A percentile compares a stretch with the other conserved stretches of the same genome.
These are phyloP conservation scores for Plectrocnemia conspersa DNA, from an alignment of 1,140 invertebrate genomes.

Conservation along the genomic window DNA sequence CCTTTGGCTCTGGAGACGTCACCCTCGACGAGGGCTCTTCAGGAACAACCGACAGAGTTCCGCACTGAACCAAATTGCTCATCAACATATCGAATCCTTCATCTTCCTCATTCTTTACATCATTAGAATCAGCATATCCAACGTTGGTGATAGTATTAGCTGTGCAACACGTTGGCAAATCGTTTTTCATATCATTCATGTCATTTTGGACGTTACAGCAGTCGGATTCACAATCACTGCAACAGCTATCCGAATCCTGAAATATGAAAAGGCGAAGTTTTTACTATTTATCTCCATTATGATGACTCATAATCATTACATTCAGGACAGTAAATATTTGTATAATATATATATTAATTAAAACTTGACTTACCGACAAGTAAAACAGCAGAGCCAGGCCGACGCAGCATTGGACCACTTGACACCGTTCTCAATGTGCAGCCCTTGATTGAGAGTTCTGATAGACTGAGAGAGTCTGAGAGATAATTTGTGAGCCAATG, in stretches of 20 bases:
- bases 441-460: neutral
- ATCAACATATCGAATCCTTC: conserved; percentile 8
- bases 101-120: neutral
- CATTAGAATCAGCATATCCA: too few species aligned
- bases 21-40: conserved; percentile 18
- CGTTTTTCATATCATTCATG: conserved; percentile 18
- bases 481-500: conserved; percentile 3
- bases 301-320: too few species aligned
- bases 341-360: too few species aligned
- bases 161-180: neutral
- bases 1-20: conserved; percentile 4
- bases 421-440: neutral
- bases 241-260: conserved; percentile 27
- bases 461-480: neutral
- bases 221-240: conserved; percentile 29
- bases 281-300: too few species aligned
- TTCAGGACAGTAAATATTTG: too few species aligned
- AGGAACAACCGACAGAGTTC: conserved; percentile 20
- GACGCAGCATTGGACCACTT: conserved; percentile 2
- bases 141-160: neutral
- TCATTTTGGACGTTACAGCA: conserved; percentile 26
- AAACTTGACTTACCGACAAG: neutral
- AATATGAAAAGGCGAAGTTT: neutral
- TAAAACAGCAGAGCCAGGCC: neutral
- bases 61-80: conserved; percentile 1